Conservation (phyloP, 1,140 invertebrate species). For the Palaemon carinicauda region DNA sequence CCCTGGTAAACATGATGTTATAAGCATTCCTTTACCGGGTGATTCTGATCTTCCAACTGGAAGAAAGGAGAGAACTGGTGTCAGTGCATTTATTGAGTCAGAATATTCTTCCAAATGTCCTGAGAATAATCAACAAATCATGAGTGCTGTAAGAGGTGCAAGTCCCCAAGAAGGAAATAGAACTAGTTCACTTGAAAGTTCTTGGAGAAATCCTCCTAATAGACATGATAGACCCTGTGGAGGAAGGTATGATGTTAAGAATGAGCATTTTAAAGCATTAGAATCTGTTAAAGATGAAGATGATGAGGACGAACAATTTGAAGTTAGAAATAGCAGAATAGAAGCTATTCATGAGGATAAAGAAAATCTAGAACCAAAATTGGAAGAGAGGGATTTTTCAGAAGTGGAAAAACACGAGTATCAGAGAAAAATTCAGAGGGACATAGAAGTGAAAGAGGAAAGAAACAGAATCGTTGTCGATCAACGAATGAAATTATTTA, state of each 20-base stretch:
- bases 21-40: neutral
- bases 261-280: too few relatives aligned
- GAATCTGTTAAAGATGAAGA: neutral
- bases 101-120: too few relatives aligned
- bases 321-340: neutral
- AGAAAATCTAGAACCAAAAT: constrained; percentile 15
- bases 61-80: neutral
- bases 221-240: too few relatives aligned
- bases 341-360: neutral
- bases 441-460: constrained; percentile 43
- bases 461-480: constrained; percentile 69
- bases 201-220: too few relatives aligned
- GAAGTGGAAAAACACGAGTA: constrained; percentile 39
- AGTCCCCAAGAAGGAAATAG: too few relatives aligned
- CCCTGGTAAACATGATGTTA: too few relatives aligned
- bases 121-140: too few relatives aligned
- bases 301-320: neutral
- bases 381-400: constrained; percentile 11
- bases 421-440: constrained; percentile 12
- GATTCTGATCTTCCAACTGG: neutral
- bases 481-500: constrained; percentile 79
- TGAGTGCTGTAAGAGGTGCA: too few relatives aligned
- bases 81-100: too few relatives aligned
- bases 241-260: too few relatives aligned
- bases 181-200: too few relatives aligned